phyloP scores from a whole-genome alignment of 2,113 vertebrate genomes.

The Hypocryptadius cinnamomeus region DNA sequence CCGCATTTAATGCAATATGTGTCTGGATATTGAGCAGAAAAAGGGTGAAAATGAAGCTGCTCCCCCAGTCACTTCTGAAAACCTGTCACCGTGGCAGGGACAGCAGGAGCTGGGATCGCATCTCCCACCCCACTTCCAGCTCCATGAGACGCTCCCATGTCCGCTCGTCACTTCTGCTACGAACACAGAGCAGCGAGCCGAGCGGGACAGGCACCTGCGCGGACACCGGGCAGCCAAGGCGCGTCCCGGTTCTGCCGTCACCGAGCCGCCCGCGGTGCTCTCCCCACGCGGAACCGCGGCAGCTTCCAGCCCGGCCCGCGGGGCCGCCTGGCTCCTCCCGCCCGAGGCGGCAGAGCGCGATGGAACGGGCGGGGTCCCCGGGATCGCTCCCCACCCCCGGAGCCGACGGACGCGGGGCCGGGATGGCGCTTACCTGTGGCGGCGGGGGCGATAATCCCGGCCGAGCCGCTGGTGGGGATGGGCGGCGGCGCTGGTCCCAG shows the following conservation, averaged over 20 bases:
- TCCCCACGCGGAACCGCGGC: too few relatives aligned
- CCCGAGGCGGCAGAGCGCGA: too few relatives aligned
- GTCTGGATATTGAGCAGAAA: not conserved
- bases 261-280: accelerated
- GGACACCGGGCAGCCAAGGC: accelerated
- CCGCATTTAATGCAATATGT: accelerated
- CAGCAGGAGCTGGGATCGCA: too few relatives aligned
- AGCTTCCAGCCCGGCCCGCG: too few relatives aligned
- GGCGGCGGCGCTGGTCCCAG: not conserved
- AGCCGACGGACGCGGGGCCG: not conserved
- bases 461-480: not conserved
- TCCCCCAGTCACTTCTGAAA: not conserved
- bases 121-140: not conserved
- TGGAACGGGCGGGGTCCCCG: not conserved
- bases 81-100: too few relatives aligned
- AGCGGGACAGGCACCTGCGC: accelerated
- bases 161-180: accelerated
- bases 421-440: not conserved
- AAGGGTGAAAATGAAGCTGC: not conserved
- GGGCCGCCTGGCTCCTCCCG: not conserved
- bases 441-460: not conserved
- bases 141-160: accelerated
- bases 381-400: not conserved
- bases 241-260: accelerated
- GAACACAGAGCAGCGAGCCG: accelerated